Conservation (phyloP, 1,140 invertebrate species). For the Sitobion miscanthi region DNA sequence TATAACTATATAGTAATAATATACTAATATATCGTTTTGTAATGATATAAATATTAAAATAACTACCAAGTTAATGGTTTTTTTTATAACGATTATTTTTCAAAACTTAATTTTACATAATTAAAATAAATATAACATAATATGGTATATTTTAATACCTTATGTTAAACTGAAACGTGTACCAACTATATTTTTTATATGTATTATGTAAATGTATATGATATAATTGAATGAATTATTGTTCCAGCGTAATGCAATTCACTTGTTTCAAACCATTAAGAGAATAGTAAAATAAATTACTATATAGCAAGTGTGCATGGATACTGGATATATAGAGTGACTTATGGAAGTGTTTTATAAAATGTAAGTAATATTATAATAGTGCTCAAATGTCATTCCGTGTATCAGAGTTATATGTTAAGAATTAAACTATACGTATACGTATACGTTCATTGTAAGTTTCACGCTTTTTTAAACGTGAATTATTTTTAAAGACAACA, state of each 20-base stretch:
- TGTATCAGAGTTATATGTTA: background rate
- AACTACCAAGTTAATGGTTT: background rate
- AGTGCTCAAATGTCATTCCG: background rate
- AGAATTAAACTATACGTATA: background rate
- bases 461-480: background rate
- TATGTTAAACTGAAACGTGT: background rate
- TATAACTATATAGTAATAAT: background rate
- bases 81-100: background rate
- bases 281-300: background rate
- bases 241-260: background rate
- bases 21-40: background rate
- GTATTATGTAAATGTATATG: background rate
- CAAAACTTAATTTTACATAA: background rate
- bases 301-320: background rate
- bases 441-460: background rate
- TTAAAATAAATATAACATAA: background rate
- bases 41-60: background rate
- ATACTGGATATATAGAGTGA: background rate
- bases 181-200: background rate
- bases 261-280: constrained; percentile 11
- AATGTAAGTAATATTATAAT: constrained; percentile 3
- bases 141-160: too few relatives aligned
- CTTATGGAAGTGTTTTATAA: background rate
- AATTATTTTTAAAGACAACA: background rate
- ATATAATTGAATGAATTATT: constrained; percentile 24